phyloP scores from a whole-genome alignment of 2,888 invertebrate species.

The Globia sparganii region DNA sequence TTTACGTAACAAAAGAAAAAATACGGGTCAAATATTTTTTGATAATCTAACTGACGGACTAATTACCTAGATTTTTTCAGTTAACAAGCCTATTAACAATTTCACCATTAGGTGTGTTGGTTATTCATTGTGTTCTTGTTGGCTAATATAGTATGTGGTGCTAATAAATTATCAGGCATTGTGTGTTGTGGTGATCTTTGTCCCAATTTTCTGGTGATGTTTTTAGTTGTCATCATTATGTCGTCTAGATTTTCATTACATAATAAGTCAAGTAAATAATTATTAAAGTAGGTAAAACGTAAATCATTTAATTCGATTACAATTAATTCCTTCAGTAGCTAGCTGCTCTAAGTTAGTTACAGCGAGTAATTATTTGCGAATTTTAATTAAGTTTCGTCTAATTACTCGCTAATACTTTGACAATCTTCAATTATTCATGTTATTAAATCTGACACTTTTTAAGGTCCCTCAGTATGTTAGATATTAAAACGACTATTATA shows the following conservation, averaged over 20 bases:
- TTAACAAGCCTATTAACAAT: no score
- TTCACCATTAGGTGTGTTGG: not conserved
- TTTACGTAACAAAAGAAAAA: no score
- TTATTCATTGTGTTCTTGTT: not conserved
- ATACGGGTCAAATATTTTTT: no score
- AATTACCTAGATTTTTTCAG: no score
- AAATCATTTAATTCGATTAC: constrained; percentile 42
- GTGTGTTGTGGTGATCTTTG: not conserved
- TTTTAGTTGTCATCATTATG: not conserved
- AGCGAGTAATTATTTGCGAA: constrained; percentile 51
- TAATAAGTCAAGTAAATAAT: constrained; percentile 1
- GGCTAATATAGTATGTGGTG: not conserved
- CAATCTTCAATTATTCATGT: constrained; percentile 46
- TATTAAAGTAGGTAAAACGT: constrained; percentile 1
- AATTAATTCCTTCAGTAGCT: constrained; percentile 35
- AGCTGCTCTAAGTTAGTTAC: constrained; percentile 50
- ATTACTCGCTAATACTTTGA: constrained; percentile 56
- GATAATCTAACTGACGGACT: no score
- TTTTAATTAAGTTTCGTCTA: constrained; percentile 58
- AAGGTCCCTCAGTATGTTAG: not conserved
- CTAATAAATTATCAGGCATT: not conserved
- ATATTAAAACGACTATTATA: not conserved
- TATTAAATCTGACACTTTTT: constrained; percentile 49
- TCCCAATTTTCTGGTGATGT: not conserved
- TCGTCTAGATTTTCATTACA: not conserved